Evolutionary conservation across 2,888 invertebrate species (phyloP), one percentile per base, ranked within the genome.

Genomic region (Epirrita christyi): DNA sequence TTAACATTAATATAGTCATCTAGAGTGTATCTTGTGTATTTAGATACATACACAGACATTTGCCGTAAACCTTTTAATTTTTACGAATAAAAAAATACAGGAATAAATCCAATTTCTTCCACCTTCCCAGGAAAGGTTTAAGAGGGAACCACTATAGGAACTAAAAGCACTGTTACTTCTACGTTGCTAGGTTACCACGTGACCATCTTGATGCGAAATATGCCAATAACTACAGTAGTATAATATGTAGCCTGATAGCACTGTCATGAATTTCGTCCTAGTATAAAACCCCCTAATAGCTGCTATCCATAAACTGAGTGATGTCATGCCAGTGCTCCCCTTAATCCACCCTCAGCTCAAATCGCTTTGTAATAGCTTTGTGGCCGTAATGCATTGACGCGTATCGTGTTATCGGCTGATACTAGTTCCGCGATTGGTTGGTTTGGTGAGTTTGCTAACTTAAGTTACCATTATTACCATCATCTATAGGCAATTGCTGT

Each of bases 311-410:
- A 55, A 50, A 49, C 34, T 21, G 27, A 47, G 58, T 59, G 59
- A 51, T 46, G 59, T 59, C 54, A 54, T 21, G 8, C 38, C 21
- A 47, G n/a, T 41, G 46, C 27, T 47, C 50, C 9, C 45, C 49
- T 21, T 48, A 37, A 40, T 34, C 49, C 55, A 55, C 47, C 43
- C 14, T 48, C 45, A 38, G 15, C 34, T 44, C 55, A 49, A 55
- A 67, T 59, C 52, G 63, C 38, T 68, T 67, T 64, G 59, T 45
- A 40, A 34, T 28, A 36, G 37, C 43, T 40, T 38, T 10, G 61
- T 42, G 58, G 40, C 47, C 48, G 55, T 59, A 66, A 63, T 63
- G 64, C 68, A 45, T 46, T 43, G 55, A 42, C 58, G 52, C 50
- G 61, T 55, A 45, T 27, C 48, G 58, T 28, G 36, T 8, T 47